phyloP scores from a whole-genome alignment of 2,797 vertebrate species.

The Allobates femoralis region DNA sequence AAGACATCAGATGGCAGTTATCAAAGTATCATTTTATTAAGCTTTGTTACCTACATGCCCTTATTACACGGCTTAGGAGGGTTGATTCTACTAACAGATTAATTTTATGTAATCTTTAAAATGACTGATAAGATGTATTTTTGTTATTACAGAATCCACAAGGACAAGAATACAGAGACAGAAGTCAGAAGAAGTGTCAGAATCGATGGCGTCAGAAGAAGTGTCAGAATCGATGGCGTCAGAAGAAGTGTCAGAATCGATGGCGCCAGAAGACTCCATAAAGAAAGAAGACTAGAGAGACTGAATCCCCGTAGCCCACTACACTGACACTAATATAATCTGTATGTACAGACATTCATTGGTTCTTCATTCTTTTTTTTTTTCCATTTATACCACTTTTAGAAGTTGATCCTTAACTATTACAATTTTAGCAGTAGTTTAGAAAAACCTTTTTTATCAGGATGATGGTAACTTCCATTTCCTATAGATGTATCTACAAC shows the following conservation, averaged over 20 bases:
- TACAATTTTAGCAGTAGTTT: neutral
- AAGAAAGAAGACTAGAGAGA: constrained; percentile 79
- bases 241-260: constrained; percentile 84
- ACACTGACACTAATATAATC: neutral
- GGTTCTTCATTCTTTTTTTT: neutral
- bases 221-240: constrained; percentile 83
- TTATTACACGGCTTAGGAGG: too few relatives aligned
- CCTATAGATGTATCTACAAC: neutral
- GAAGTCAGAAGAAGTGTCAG: constrained; percentile 87
- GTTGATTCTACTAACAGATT: neutral
- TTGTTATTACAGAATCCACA: constrained; percentile 82
- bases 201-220: constrained; percentile 89
- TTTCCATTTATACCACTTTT: neutral
- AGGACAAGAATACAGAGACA: constrained; percentile 95
- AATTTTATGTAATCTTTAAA: neutral
- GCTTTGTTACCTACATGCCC: too few relatives aligned
- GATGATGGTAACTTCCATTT: neutral
- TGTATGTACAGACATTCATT: neutral
- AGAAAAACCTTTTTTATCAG: too few relatives aligned
- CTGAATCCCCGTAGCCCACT: neutral
- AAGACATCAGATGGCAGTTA: too few relatives aligned
- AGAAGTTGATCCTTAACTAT: neutral
- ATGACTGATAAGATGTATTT: neutral
- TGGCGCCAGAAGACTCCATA: constrained; percentile 75
- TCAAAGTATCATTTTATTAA: too few relatives aligned